Percentiles rank a stretch among this genome's conserved stretches.
Conservation (phyloP, 1,140 invertebrate species). For the Drosophila yakuba region DNA sequence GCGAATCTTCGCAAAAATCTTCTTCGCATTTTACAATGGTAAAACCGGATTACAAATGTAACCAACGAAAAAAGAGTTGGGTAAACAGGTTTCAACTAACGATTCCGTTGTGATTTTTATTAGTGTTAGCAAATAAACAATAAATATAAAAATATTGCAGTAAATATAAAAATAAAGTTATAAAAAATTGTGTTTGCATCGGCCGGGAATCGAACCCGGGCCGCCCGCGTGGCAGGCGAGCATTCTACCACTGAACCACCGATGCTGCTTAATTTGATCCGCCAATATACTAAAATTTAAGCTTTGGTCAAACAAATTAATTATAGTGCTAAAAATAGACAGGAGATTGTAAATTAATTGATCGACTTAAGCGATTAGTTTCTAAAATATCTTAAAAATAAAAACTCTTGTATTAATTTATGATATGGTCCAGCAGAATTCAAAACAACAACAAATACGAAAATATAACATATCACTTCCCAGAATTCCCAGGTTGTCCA, state of each 20-base stretch:
- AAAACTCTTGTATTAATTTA: no score
- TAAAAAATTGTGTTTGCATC: constrained; percentile 86
- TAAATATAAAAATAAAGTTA: background rate
- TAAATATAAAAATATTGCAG: background rate
- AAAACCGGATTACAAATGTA: constrained; percentile 1
- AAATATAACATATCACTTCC: constrained; percentile 1
- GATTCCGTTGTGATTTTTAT: no score
- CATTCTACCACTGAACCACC: constrained; percentile 89
- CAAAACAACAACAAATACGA: background rate
- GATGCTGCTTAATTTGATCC: constrained; percentile 81
- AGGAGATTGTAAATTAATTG: background rate
- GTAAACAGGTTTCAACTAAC: background rate
- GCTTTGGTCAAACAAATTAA: no score
- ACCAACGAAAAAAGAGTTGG: background rate
- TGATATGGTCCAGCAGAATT: background rate
- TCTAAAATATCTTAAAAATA: no score
- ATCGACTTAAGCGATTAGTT: background rate
- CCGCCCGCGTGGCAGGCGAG: constrained; percentile 94
- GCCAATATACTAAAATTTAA: background rate
- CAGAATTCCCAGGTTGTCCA: background rate
- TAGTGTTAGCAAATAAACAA: background rate
- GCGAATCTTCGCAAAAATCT: background rate
- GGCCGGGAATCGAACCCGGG: constrained; percentile 94
- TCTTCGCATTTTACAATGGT: no score
- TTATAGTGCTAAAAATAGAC: background rate